Percentiles rank a stretch among this genome's conserved stretches.
Evolutionary conservation across 2,113 vertebrate species (phyloP).

Genomic region (Mobula hypostoma): DNA sequence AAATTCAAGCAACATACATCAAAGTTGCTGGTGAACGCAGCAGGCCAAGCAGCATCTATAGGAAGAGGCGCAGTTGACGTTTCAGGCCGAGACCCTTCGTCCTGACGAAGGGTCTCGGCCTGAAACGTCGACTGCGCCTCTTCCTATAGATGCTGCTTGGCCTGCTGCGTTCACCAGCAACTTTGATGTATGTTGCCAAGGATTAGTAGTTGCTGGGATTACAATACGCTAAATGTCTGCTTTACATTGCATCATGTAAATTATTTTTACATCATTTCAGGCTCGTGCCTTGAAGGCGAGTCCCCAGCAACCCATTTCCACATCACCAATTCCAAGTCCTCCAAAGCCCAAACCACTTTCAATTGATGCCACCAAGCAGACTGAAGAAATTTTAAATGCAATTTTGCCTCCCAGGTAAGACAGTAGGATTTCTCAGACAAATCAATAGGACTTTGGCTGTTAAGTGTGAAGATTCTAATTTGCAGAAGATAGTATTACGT

Average conservation of each 20-base stretch:
- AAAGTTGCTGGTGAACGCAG: too few species aligned
- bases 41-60: too few species aligned
- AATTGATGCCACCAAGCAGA: slow-evolving; percentile 53
- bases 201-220: background rate
- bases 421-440: background rate
- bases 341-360: slow-evolving; percentile 57
- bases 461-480: background rate
- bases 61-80: too few species aligned
- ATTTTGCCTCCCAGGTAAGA: slow-evolving; percentile 83
- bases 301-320: slow-evolving; percentile 46
- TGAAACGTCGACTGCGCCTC: too few species aligned
- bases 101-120: too few species aligned
- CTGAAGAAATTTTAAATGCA: slow-evolving; percentile 74
- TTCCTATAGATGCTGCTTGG: too few species aligned
- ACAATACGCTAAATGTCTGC: background rate
- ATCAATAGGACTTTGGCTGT: background rate
- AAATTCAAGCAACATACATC: too few species aligned
- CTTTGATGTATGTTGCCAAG: too few species aligned
- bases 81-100: too few species aligned
- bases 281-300: slow-evolving; percentile 56
- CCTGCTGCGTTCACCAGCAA: too few species aligned
- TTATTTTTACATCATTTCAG: slow-evolving; percentile 48
- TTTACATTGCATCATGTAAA: background rate
- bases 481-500: background rate
- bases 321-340: slow-evolving; percentile 59